These are phyloP conservation scores for Oligia strigilis DNA, from an alignment of 2,888 invertebrate species.

Conservation along the genomic window DNA sequence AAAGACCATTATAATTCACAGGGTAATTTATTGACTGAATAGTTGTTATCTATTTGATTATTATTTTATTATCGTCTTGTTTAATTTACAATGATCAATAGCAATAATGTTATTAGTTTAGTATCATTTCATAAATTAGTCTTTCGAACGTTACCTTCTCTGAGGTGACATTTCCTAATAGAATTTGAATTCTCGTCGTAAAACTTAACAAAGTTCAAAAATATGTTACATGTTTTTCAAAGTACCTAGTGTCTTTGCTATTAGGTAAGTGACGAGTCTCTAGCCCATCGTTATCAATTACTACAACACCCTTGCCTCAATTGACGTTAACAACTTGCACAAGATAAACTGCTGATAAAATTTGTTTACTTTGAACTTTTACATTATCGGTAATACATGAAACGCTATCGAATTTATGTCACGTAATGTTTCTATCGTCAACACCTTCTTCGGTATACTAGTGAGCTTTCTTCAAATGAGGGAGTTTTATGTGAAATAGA, in stretches of 20 bases:
- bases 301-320: conserved; percentile 45
- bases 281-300: conserved; percentile 46
- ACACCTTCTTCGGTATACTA: not conserved
- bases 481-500: not conserved
- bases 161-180: not conserved
- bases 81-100: not conserved
- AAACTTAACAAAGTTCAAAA: not conserved
- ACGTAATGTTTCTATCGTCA: conserved; percentile 12
- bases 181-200: not conserved
- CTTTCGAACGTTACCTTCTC: not conserved
- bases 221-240: not conserved
- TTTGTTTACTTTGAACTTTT: conserved; percentile 44
- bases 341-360: conserved; percentile 55
- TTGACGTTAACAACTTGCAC: conserved; percentile 45
- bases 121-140: not conserved
- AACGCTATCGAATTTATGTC: conserved; percentile 22
- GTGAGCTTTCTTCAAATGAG: not conserved
- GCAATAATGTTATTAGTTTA: not conserved
- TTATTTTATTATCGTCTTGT: not conserved
- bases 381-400: conserved; percentile 30
- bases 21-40: not conserved
- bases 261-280: conserved; percentile 3
- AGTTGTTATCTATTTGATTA: not conserved
- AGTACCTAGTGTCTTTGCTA: not conserved
- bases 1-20: not conserved